phyloP scores from a whole-genome alignment of 2,888 invertebrate genomes.

The Philonicus albiceps region DNA sequence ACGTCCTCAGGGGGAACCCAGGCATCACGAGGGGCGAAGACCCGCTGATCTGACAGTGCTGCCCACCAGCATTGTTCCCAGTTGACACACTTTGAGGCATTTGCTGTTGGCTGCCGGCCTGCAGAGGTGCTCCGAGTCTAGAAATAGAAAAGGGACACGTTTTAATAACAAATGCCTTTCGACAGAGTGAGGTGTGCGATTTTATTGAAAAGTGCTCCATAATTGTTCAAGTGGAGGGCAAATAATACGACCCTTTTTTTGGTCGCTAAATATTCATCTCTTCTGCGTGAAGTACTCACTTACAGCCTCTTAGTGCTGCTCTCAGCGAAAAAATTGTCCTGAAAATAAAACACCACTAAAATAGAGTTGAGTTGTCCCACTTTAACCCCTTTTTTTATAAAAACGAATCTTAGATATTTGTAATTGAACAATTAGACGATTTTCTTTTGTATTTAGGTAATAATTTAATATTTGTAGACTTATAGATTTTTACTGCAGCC shows the following conservation, averaged over 20 bases:
- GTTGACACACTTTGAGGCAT: conserved; percentile 68
- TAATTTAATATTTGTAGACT: too few relatives aligned
- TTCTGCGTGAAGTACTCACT: background rate
- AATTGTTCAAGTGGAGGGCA: background rate
- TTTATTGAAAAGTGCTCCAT: conserved; percentile 1
- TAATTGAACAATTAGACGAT: too few relatives aligned
- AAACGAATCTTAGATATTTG: too few relatives aligned
- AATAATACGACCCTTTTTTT: background rate
- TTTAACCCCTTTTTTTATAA: too few relatives aligned
- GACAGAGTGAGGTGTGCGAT: background rate
- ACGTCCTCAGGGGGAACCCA: conserved; percentile 80
- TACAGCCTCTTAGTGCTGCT: background rate
- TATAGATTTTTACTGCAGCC: too few relatives aligned
- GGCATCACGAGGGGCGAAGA: conserved; percentile 85
- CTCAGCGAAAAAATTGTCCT: background rate
- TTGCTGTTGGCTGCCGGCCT: conserved; percentile 61
- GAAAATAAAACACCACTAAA: background rate
- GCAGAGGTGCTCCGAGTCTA: conserved; percentile 60
- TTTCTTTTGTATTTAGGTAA: too few relatives aligned
- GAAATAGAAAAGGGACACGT: conserved; percentile 47
- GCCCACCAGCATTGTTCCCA: conserved; percentile 70
- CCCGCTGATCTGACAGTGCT: conserved; percentile 73
- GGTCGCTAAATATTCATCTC: background rate
- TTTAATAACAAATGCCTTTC: conserved; percentile 23
- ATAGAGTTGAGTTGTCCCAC: background rate